Evolutionary conservation across 2,113 vertebrate genomes (phyloP), one percentile per base, ranked within the genome.

Genomic region (Blennius ocellaris): DNA sequence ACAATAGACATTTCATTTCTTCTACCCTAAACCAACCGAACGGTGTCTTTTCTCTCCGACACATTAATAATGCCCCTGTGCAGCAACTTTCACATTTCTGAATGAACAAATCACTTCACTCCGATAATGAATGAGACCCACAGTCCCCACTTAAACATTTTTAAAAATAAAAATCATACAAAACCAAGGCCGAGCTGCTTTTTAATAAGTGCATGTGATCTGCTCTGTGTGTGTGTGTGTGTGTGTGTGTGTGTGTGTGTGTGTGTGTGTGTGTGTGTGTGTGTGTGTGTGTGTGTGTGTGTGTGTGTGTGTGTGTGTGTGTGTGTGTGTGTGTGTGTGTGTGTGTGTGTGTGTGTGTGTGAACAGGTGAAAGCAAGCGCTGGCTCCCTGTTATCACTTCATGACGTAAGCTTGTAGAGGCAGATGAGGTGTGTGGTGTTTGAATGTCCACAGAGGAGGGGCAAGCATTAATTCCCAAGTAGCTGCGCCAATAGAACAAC

Each of bases 21-120:
- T 84, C 73, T 84, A 83, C 86, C 88, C 83, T 86, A 82, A 85
- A 84, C 88, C 70, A 83, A 82, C 73, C 3, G 40, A 82, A 78
- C 76, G 80, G 81, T 84, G 80, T 80, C 73, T 80, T 78, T 84
- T 69, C 83, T 82, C 74, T 54, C 69, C 16, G 45, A 84, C 60
- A 85, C 71, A 75, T 84, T 92, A 76, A 85, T 92, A 93, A 94
- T 93, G 92, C 92, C 92, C 91, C 51, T 82, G 84, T 85, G 74
- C 73, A 85, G 72, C 71, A 84, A 85, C 60, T 48, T 92, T 93
- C 90, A 93, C 93, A 93, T 94, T 94, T 87, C 77, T 88, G 62
- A 88, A 86, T 82, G 69, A 86, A 47, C 83, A 84, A 81, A 90
- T 81, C 77, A 89, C 83, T 88, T 88, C 80, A 87, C 71, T 87